These are phyloP conservation scores for Andrena camellia DNA, from an alignment of 2,888 invertebrate genomes.

Conservation along the genomic window DNA sequence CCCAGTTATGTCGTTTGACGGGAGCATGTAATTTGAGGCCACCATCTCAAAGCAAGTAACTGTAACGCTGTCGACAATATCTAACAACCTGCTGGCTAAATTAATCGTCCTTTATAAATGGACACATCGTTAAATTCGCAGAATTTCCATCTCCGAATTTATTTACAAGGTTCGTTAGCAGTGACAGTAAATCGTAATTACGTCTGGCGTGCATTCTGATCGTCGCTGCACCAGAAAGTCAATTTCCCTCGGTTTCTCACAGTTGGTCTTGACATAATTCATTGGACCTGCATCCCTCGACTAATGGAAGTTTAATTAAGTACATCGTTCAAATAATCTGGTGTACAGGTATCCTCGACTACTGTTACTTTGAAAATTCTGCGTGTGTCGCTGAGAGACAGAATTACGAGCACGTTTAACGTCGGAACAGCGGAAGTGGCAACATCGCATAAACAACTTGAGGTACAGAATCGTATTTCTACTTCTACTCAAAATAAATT, in stretches of 20 bases:
- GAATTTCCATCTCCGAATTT: slow-evolving; percentile 54
- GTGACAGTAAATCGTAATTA: slow-evolving; percentile 74
- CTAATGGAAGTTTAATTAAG: slow-evolving; percentile 22
- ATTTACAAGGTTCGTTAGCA: slow-evolving; percentile 62
- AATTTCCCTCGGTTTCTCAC: not conserved
- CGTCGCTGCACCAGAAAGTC: slow-evolving; percentile 36
- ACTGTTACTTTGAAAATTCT: not conserved
- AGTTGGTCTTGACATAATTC: not conserved
- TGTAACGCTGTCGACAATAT: slow-evolving; percentile 14
- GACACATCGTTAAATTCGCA: slow-evolving; percentile 22
- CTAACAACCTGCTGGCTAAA: slow-evolving; percentile 40
- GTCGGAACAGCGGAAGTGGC: not conserved
- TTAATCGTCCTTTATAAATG: slow-evolving; percentile 40
- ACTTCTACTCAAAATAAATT: too few relatives aligned
- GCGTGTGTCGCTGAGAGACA: not conserved
- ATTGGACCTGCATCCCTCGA: not conserved
- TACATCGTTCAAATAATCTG: slow-evolving; percentile 1
- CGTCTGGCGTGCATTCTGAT: slow-evolving; percentile 66
- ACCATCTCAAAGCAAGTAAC: slow-evolving; percentile 21
- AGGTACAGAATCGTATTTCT: too few relatives aligned
- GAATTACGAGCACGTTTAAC: not conserved
- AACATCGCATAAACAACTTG: too few relatives aligned
- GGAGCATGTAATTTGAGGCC: slow-evolving; percentile 15
- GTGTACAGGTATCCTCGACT: not conserved
- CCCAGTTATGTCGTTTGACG: slow-evolving; percentile 1